Conservation (phyloP, 2,888 invertebrate genomes). For the Cacoxenus indagator region DNA sequence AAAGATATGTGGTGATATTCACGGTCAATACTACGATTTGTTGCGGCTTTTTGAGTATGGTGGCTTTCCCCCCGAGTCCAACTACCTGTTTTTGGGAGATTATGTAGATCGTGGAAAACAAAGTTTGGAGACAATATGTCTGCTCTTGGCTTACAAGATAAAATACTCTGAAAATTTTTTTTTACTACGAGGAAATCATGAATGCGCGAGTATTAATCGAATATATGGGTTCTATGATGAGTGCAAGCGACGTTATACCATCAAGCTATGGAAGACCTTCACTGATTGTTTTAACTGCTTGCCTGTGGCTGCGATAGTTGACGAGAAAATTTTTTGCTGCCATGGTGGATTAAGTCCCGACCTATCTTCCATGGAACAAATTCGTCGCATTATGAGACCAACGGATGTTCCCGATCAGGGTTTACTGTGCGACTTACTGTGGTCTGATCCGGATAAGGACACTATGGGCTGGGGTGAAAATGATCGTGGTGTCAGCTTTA, state of each 20-base stretch:
- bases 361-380: conserved; percentile 98
- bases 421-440: conserved; percentile 94
- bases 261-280: conserved; percentile 99
- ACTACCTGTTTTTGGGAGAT: conserved; percentile 98
- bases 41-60: conserved; percentile 98
- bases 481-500: conserved; percentile 99
- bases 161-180: conserved; percentile 99
- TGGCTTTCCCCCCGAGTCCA: conserved; percentile 98
- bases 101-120: conserved; percentile 99
- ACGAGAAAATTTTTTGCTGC: conserved; percentile 84
- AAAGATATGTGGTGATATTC: conserved; percentile 99
- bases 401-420: conserved; percentile 99
- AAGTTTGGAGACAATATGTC: conserved; percentile 97
- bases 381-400: conserved; percentile 97
- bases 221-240: conserved; percentile 99
- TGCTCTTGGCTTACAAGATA: conserved; percentile 97
- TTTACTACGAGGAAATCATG: conserved; percentile 96
- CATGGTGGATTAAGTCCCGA: conserved; percentile 91
- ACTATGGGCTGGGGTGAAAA: conserved; percentile 99
- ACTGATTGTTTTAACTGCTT: conserved; percentile 99
- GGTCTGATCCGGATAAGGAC: conserved; percentile 98
- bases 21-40: conserved; percentile 99
- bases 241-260: conserved; percentile 95
- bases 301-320: conserved; percentile 95
- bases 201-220: conserved; percentile 98